phyloP scores from a whole-genome alignment of 2,888 invertebrate species.

The Macaria notata region DNA sequence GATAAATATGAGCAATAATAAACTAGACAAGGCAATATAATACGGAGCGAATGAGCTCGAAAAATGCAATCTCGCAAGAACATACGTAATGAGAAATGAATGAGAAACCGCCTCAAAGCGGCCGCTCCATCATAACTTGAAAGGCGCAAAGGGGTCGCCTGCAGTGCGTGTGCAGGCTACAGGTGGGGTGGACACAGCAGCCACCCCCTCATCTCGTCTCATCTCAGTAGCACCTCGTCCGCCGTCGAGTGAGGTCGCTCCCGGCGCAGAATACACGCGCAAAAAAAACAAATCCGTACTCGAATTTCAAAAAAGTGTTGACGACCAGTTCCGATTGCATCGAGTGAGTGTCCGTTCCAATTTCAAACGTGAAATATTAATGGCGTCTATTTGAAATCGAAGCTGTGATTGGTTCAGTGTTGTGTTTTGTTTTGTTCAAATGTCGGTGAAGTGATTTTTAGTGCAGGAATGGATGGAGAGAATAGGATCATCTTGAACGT shows the following conservation, averaged over 20 bases:
- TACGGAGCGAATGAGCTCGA: constrained; percentile 6
- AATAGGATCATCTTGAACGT: constrained; percentile 97
- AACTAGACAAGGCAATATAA: not conserved
- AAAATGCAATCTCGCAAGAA: constrained; percentile 29
- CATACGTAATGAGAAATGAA: constrained; percentile 36
- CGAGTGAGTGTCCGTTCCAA: constrained; percentile 26
- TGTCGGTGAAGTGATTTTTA: constrained; percentile 43
- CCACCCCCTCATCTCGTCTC: constrained; percentile 43
- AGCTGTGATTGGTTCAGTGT: constrained; percentile 46
- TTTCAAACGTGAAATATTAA: constrained; percentile 25
- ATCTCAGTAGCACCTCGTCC: constrained; percentile 40
- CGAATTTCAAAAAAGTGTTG: constrained; percentile 18
- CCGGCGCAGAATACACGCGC: constrained; percentile 6
- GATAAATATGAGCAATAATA: no score
- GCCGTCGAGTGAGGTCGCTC: constrained; percentile 41
- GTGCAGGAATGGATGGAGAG: constrained; percentile 90
- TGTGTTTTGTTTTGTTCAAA: constrained; percentile 46
- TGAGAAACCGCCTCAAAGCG: constrained; percentile 35
- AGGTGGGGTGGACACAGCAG: constrained; percentile 65
- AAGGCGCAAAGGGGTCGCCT: constrained; percentile 67
- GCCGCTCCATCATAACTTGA: constrained; percentile 49
- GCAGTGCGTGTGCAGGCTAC: constrained; percentile 77
- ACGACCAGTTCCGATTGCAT: constrained; percentile 18
- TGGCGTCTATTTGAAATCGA: constrained; percentile 6
- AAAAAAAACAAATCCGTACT: constrained; percentile 20